A percentile compares a stretch with the other conserved stretches of the same genome.
These are phyloP conservation scores for Brachycybe producta DNA, from an alignment of 2,888 invertebrate genomes.

Conservation along the genomic window DNA sequence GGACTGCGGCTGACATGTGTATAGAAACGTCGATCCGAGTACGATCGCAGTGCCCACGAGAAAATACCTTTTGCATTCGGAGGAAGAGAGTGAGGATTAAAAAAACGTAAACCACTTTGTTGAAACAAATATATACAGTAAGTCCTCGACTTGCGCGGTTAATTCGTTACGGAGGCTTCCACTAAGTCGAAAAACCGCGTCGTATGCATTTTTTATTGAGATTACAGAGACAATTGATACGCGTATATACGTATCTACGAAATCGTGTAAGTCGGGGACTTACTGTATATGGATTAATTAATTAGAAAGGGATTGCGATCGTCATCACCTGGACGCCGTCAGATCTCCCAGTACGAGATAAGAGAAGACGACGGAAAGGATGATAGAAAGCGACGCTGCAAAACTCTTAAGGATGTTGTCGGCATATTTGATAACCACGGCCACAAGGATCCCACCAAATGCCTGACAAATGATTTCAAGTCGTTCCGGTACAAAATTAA, in stretches of 20 bases:
- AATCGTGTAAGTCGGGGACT: no score
- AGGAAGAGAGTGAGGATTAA: no score
- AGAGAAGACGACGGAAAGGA: slow-evolving; percentile 39
- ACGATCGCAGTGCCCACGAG: slow-evolving; percentile 36
- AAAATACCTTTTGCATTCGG: slow-evolving; percentile 32
- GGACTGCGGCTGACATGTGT: slow-evolving; percentile 28
- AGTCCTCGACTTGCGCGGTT: no score
- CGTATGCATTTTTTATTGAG: no score
- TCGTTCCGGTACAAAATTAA: background rate
- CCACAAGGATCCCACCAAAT: slow-evolving; percentile 39
- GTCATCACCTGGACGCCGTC: slow-evolving; percentile 32
- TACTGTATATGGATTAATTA: no score
- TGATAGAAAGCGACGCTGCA: slow-evolving; percentile 42
- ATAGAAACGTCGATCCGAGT: slow-evolving; percentile 38
- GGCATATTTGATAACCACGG: slow-evolving; percentile 43
- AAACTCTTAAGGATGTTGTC: slow-evolving; percentile 45
- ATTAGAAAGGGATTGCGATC: no score
- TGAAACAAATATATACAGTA: no score
- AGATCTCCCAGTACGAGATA: slow-evolving; percentile 38
- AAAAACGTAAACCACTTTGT: no score
- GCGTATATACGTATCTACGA: no score
- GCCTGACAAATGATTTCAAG: slow-evolving; percentile 34
- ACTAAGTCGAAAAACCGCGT: no score
- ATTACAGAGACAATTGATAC: no score
- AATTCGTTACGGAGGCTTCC: no score